Evolutionary conservation across 2,888 invertebrate genomes (phyloP), one percentile per base, ranked within the genome.

Genomic region (Sturmia bella): DNA sequence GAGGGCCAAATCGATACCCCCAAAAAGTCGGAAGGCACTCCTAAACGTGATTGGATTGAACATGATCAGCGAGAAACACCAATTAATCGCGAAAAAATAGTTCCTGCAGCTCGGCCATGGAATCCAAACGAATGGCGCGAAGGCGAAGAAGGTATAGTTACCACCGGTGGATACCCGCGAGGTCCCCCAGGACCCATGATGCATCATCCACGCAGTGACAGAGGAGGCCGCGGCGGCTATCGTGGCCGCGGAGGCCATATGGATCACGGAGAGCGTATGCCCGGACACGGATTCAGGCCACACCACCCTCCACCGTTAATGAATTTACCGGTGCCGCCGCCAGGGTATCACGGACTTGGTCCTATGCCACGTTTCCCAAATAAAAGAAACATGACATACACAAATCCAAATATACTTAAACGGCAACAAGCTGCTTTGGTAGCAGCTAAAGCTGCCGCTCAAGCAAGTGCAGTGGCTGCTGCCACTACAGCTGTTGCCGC

Each of bases 401-500:
- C 88, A 4, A 88, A 87, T 69, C 87, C 88, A 0, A 90, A 89
- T 52, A 85, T 88, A 3, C 85, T 88, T 3, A 89, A 88, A 64
- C 90, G 90, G 50, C 89, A 89, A 70, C 84, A 85, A 32, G 85
- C 85, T 0, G 84, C 84, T 17, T 69, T 84, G 32, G 84, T 85
- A 3, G 84, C 88, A 75, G 80, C 83, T 7, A 87, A 87, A 73
- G 86, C 88, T 7, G 88, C 89, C 0, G 89, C 88, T 0, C 89
- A 89, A 48, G 89, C 89, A n/a, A 88, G 88, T 27, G 90, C 89
- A 0, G 89, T 89, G 21, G 89, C 88, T 7, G 89, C 90, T 0
- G 90, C 90, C 5, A 90, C 89, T 3, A 89, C 90, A 0, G 90
- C 90, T 0, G 87, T 90, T 15, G 87, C 89, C 9, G 89, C 90